These are phyloP conservation scores for Erpobdella octoculata DNA, from an alignment of 2,888 invertebrate genomes.

Conservation along the genomic window DNA sequence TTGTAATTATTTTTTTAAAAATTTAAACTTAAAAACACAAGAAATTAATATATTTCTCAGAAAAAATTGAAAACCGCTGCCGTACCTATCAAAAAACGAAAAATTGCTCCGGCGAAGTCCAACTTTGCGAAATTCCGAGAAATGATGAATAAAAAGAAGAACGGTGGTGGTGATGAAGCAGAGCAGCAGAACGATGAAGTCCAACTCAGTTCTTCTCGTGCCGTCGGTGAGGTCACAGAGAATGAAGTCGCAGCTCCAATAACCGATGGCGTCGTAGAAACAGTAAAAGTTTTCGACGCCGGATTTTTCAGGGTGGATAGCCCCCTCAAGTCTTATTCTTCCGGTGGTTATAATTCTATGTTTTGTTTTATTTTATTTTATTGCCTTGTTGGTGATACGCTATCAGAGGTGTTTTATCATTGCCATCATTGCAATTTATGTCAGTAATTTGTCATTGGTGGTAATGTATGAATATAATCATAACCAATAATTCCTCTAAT, in stretches of 20 bases:
- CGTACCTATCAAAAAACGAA: too few relatives aligned
- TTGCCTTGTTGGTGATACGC: background rate
- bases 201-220: too few relatives aligned
- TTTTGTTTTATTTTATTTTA: background rate
- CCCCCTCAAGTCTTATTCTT: slow-evolving; percentile 9
- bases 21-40: background rate
- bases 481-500: too few relatives aligned
- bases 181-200: background rate
- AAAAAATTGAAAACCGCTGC: slow-evolving; percentile 9
- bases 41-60: background rate
- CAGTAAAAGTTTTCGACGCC: background rate
- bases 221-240: background rate
- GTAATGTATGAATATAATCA: too few relatives aligned
- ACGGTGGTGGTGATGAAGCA: background rate
- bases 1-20: background rate
- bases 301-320: slow-evolving; percentile 25
- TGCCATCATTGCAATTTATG: too few relatives aligned
- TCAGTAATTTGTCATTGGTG: too few relatives aligned
- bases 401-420: too few relatives aligned
- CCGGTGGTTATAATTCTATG: background rate
- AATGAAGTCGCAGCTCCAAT: background rate
- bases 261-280: background rate
- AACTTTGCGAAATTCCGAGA: slow-evolving; percentile 12
- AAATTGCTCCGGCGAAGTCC: slow-evolving; percentile 6
- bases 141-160: slow-evolving; percentile 3